Evolutionary conservation across 2,797 vertebrate genomes (phyloP).

Genomic region (Setipinna tenuifilis): DNA sequence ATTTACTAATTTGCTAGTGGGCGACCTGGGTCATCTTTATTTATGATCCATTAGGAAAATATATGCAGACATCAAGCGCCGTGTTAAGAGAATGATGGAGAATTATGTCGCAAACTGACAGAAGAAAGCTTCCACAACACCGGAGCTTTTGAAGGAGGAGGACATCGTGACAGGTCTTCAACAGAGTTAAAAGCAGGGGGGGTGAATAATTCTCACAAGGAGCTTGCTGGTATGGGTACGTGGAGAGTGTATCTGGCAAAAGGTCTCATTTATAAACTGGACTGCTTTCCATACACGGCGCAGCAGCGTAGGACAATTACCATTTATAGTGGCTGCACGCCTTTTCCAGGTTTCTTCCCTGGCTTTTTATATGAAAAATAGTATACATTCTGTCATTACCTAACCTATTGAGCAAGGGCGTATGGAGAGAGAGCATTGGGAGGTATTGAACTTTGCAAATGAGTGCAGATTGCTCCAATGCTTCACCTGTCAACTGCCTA

Average conservation of each 20-base stretch:
- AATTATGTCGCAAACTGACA: slow-evolving; percentile 73
- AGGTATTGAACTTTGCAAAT: slow-evolving; percentile 59
- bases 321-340: slow-evolving; percentile 71
- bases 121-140: slow-evolving; percentile 48
- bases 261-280: slow-evolving; percentile 58
- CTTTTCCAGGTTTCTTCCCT: slow-evolving; percentile 59
- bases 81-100: slow-evolving; percentile 62
- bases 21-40: slow-evolving; percentile 68
- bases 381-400: slow-evolving; percentile 67
- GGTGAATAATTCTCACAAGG: slow-evolving; percentile 45
- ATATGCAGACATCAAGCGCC: slow-evolving; percentile 70
- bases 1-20: slow-evolving; percentile 76
- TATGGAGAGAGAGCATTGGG: slow-evolving; percentile 40
- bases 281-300: slow-evolving; percentile 63
- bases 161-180: slow-evolving; percentile 51
- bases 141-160: slow-evolving; percentile 35
- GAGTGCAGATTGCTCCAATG: slow-evolving; percentile 58
- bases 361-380: slow-evolving; percentile 62
- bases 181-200: slow-evolving; percentile 51
- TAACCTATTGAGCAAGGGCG: slow-evolving; percentile 63
- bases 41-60: slow-evolving; percentile 76
- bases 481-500: slow-evolving; percentile 56
- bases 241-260: slow-evolving; percentile 40
- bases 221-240: slow-evolving; percentile 41
- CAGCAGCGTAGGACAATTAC: slow-evolving; percentile 68